Evolutionary conservation across 2,888 invertebrate species (phyloP).

Genomic region (Beris morrisii): DNA sequence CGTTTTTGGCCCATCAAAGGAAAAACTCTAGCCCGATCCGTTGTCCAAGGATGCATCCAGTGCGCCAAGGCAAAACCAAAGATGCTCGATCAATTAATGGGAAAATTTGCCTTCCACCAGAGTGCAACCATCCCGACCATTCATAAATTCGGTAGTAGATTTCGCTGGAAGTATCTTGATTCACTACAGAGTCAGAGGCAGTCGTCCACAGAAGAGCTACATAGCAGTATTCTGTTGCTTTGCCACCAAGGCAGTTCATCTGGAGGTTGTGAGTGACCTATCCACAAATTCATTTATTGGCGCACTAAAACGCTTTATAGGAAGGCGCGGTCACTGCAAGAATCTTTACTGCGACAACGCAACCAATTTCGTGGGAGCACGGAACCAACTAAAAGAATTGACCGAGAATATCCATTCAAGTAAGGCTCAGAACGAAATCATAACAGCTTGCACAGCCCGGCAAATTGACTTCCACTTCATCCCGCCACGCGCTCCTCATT

Average conservation of each 20-base stretch:
- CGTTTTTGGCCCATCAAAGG: constrained; percentile 42
- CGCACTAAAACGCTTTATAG: constrained; percentile 21
- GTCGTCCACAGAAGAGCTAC: constrained; percentile 34
- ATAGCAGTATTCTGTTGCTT: constrained; percentile 33
- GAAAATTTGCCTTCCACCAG: constrained; percentile 27
- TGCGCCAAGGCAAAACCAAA: constrained; percentile 37
- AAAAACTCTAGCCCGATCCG: constrained; percentile 34
- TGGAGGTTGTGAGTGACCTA: constrained; percentile 24
- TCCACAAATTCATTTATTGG: constrained; percentile 28
- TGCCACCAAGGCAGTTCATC: constrained; percentile 30
- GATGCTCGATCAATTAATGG: constrained; percentile 41
- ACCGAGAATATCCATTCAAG: constrained; percentile 4
- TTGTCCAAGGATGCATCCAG: constrained; percentile 37
- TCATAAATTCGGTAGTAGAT: too few species aligned
- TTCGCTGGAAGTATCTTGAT: too few species aligned
- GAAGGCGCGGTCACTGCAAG: constrained; percentile 27
- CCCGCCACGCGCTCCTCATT: constrained; percentile 34
- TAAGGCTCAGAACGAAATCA: neutral
- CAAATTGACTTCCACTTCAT: constrained; percentile 20
- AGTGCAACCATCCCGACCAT: too few species aligned
- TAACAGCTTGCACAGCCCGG: neutral
- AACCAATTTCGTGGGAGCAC: constrained; percentile 31
- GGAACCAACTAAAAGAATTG: constrained; percentile 19
- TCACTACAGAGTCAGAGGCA: too few species aligned
- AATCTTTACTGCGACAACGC: constrained; percentile 31